A percentile compares a stretch with the other conserved stretches of the same genome.
Conservation (phyloP, 2,113 vertebrate species). For the Guaruba guarouba region DNA sequence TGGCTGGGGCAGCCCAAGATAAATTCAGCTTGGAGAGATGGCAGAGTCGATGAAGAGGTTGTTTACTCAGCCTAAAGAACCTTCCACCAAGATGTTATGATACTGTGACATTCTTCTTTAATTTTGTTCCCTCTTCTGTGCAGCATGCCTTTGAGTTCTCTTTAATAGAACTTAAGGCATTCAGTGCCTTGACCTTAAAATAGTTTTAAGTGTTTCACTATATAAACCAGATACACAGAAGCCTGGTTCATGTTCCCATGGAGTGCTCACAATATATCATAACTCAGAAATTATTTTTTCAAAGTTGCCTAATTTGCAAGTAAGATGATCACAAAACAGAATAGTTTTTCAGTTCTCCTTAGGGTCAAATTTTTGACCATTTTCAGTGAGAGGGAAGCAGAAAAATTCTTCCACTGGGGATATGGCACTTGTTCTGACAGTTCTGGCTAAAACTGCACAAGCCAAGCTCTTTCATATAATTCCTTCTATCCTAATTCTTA, state of each 20-base stretch:
- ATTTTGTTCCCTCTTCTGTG: not conserved
- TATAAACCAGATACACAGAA: not conserved
- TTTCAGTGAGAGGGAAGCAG: not conserved
- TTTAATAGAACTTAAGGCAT: not conserved
- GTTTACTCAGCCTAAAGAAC: not conserved
- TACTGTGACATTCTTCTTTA: not conserved
- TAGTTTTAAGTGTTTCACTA: not conserved
- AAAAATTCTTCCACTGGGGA: not conserved
- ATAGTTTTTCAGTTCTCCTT: not conserved
- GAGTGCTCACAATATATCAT: not conserved
- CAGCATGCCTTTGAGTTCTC: not conserved
- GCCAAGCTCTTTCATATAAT: not conserved
- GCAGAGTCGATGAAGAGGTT: not conserved
- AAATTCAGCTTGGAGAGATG: not conserved
- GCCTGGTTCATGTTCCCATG: not conserved
- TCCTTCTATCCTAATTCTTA: not conserved
- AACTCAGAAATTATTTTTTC: not conserved
- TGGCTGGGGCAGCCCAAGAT: not conserved
- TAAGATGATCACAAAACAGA: not conserved
- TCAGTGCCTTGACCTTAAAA: not conserved
- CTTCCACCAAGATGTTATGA: not conserved
- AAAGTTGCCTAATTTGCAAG: not conserved
- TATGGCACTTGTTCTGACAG: not conserved
- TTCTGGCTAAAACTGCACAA: not conserved
- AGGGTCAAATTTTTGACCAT: not conserved